Percentiles rank a stretch among this genome's conserved stretches.
phyloP scores from a whole-genome alignment of 2,113 vertebrate genomes.

The Tragulus kanchil region DNA sequence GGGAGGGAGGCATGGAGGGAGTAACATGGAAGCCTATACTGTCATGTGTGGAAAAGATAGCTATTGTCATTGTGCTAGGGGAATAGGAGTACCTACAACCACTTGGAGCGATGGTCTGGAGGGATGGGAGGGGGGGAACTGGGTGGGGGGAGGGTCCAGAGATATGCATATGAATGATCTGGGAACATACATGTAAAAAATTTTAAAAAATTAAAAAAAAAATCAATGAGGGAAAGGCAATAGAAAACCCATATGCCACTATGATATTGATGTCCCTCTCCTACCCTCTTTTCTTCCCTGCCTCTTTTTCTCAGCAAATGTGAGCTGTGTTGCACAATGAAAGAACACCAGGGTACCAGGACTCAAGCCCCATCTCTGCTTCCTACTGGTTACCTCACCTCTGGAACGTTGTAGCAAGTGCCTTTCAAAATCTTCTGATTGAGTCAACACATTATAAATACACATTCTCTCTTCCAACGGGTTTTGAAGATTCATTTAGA shows the following conservation, averaged over 20 bases:
- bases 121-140: too few relatives aligned
- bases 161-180: too few relatives aligned
- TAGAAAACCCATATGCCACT: background rate
- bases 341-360: background rate
- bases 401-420: slow-evolving; percentile 54
- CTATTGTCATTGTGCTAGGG: too few relatives aligned
- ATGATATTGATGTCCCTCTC: background rate
- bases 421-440: background rate
- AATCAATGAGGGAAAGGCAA: too few relatives aligned
- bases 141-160: too few relatives aligned
- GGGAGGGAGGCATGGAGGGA: too few relatives aligned
- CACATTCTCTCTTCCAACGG: background rate
- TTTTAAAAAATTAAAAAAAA: too few relatives aligned
- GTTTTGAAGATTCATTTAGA: background rate
- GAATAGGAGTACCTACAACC: too few relatives aligned
- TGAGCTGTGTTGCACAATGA: background rate
- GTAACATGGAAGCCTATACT: too few relatives aligned
- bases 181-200: too few relatives aligned
- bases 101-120: too few relatives aligned
- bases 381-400: background rate
- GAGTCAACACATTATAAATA: background rate
- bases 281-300: background rate
- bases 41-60: too few relatives aligned
- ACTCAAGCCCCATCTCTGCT: slow-evolving; percentile 15
- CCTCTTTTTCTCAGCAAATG: background rate